Conservation (phyloP, 2,797 vertebrate species). For the Tauraco hartlaubi region DNA sequence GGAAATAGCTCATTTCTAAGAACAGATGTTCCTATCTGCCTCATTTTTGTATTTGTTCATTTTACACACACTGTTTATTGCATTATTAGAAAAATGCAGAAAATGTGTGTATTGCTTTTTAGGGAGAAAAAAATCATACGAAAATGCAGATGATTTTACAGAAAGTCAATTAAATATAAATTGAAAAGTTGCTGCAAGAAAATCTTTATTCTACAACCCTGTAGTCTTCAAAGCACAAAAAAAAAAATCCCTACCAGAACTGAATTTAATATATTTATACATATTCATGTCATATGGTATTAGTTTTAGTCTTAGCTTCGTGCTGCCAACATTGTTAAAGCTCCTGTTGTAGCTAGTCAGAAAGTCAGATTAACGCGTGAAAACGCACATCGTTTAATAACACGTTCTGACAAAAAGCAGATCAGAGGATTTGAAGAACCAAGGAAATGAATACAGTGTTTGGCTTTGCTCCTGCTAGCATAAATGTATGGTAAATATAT, state of each 20-base stretch:
- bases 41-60: background rate
- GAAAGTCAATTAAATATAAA: conserved; percentile 34
- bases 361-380: background rate
- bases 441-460: background rate
- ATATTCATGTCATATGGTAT: conserved; percentile 1
- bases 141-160: background rate
- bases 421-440: background rate
- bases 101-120: background rate
- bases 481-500: background rate
- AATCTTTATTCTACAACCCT: background rate
- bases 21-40: background rate
- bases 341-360: background rate
- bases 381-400: background rate
- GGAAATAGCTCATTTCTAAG: background rate
- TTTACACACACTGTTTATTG: background rate
- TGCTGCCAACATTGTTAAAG: background rate
- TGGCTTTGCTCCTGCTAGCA: background rate
- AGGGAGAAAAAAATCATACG: background rate
- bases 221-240: background rate
- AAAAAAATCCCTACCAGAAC: background rate
- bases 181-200: background rate
- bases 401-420: background rate
- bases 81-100: background rate
- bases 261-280: conserved; percentile 35
- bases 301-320: background rate